Conservation (phyloP, 2,888 invertebrate species). For the Dorcus parallelipipedus region DNA sequence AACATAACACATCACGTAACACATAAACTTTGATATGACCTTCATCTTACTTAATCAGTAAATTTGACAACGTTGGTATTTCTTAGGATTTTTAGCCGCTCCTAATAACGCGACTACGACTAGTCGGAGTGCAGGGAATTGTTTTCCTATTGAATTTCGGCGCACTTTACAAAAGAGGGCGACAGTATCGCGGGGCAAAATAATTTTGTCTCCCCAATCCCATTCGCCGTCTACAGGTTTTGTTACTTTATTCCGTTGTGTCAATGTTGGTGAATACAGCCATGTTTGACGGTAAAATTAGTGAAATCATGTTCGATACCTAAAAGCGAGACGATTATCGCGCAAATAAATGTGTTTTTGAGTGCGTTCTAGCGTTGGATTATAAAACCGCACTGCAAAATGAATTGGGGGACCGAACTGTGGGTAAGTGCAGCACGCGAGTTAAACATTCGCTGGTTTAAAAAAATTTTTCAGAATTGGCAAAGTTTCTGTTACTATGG, state of each 20-base stretch:
- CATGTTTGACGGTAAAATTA: constrained; percentile 42
- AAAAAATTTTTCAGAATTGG: background rate
- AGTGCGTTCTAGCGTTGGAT: constrained; percentile 33
- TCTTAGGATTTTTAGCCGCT: no score
- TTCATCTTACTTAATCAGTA: no score
- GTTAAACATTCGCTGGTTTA: background rate
- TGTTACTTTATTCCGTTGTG: constrained; percentile 1
- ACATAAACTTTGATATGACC: no score
- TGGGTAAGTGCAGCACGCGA: constrained; percentile 43
- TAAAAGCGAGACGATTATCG: constrained; percentile 24
- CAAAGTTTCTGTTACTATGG: constrained; percentile 15
- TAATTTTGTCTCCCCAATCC: no score
- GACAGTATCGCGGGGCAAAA: no score
- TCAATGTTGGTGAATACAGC: constrained; percentile 25
- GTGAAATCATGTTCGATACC: constrained; percentile 32
- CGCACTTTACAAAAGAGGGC: no score
- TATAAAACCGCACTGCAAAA: constrained; percentile 38
- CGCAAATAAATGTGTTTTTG: constrained; percentile 31
- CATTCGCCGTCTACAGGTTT: no score
- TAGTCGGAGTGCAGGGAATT: no score
- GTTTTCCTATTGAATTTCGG: no score
- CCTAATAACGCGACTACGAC: no score
- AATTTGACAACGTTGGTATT: no score
- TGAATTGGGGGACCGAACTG: constrained; percentile 52
- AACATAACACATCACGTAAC: no score